A percentile compares a stretch with the other conserved stretches of the same genome.
Evolutionary conservation across 2,797 vertebrate genomes (phyloP).

Genomic region (Typhlichthys subterraneus): DNA sequence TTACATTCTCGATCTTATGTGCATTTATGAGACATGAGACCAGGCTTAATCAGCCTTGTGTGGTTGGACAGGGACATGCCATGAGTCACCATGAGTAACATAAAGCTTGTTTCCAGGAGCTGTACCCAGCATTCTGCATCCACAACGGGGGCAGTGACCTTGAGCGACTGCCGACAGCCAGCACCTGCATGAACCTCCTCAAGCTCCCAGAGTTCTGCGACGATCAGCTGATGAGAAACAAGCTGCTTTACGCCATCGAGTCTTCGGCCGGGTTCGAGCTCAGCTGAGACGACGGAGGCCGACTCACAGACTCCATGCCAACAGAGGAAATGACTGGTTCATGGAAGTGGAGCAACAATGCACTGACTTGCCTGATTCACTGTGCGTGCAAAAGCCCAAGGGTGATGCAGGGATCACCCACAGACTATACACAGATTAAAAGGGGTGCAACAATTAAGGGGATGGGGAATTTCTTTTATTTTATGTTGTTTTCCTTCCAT

Average conservation of each 20-base stretch:
- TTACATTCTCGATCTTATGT: too few species aligned
- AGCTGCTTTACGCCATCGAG: constrained; percentile 96
- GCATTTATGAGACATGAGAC: too few species aligned
- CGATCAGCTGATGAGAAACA: constrained; percentile 90
- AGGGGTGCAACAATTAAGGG: constrained; percentile 31
- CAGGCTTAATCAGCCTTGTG: neutral
- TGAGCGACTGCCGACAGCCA: constrained; percentile 95
- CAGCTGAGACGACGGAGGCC: constrained; percentile 81
- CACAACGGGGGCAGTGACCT: constrained; percentile 96
- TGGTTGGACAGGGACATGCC: neutral
- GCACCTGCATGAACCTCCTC: constrained; percentile 99
- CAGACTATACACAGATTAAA: constrained; percentile 15
- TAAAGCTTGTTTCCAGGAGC: constrained; percentile 78
- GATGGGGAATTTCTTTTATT: constrained; percentile 25
- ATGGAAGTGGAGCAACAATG: constrained; percentile 34
- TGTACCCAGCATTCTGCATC: constrained; percentile 97
- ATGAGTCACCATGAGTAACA: too few species aligned
- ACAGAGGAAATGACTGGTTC: constrained; percentile 20
- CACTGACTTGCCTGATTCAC: constrained; percentile 56
- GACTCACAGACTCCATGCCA: constrained; percentile 28
- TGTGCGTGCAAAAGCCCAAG: constrained; percentile 27
- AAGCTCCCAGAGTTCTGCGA: constrained; percentile 97
- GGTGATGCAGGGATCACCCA: constrained; percentile 22
- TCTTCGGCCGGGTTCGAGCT: constrained; percentile 97
- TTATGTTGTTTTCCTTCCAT: constrained; percentile 19